Conservation (phyloP, 2,888 invertebrate species). For the Leptopilina syphax region DNA sequence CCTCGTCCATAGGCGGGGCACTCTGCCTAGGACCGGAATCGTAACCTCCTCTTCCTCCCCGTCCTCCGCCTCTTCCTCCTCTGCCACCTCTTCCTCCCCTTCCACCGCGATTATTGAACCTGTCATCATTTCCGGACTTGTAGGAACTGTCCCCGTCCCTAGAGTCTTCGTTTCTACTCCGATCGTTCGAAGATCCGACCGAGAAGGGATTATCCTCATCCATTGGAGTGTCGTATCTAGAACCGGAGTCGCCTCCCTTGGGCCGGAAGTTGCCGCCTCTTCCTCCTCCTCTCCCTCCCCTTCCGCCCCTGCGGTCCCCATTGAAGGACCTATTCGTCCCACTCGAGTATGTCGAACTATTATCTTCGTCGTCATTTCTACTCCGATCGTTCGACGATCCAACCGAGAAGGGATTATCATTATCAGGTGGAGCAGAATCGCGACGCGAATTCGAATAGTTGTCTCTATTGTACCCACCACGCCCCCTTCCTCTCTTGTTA, state of each 20-base stretch:
- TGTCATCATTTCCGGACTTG: slow-evolving; percentile 58
- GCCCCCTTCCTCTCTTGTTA: background rate
- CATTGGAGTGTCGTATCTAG: background rate
- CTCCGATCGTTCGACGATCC: background rate
- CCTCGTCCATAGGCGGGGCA: slow-evolving; percentile 18
- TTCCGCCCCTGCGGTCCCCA: too few relatives aligned
- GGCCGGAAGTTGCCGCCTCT: background rate
- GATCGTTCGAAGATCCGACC: slow-evolving; percentile 10
- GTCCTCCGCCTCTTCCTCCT: background rate
- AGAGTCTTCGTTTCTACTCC: background rate
- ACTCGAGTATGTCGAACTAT: background rate
- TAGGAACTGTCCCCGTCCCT: slow-evolving; percentile 72
- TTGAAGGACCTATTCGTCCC: background rate
- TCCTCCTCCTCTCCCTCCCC: background rate
- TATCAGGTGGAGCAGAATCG: slow-evolving; percentile 4
- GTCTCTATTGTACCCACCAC: background rate
- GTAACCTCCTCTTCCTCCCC: background rate
- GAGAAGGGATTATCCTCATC: slow-evolving; percentile 26
- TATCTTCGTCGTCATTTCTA: too few relatives aligned
- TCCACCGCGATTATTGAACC: too few relatives aligned
- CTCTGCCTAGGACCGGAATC: too few relatives aligned
- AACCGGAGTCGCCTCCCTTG: background rate
- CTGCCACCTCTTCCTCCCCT: too few relatives aligned
- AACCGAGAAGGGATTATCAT: slow-evolving; percentile 20
- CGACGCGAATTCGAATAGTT: background rate